Base-by-base conservation (phyloP, 2,888 invertebrate species). In the Polymixis lichenea region DNA sequence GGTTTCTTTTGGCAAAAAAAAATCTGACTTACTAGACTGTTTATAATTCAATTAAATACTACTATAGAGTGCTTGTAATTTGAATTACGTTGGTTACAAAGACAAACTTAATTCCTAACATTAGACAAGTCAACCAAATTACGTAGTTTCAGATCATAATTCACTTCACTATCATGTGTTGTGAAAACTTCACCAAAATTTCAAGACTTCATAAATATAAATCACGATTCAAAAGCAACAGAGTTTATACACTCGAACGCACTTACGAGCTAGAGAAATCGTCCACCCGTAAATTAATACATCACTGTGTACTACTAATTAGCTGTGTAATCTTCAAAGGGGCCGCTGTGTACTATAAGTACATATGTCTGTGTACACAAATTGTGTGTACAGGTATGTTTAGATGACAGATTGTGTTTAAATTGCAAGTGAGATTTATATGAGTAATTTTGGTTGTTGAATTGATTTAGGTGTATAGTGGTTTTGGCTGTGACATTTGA, bases 221-320 rank as follows among this genome's bases (percentile, higher is more conserved):
- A 75, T 77, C 74, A 78, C 11, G 55, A 78, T 75, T 65, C 72
- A 72, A 70, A 78, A 83, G 74, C 78, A 80, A 70, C 67, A 77
- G 86, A 84, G 87, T 84, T 79, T 88, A 87, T 86, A 77, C 91
- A 91, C 90, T 89, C 86, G 91, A 91, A 89, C 90, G 91, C 92
- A 91, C 91, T 89, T 83, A 88, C 87, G 85, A 89, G 87, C 88
- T 87, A 82, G 87, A 88, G 87, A 84, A 91, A 82, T 87, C 90
- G 88, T 79, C 90, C 86, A 87, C 83, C 89, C 90, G 90, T 93
- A 79, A 90, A 87, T 90, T 90, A 93, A 92, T 92, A 92, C 87
- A 86, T 90, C 89, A 91, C 90, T 89, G 88, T 90, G 88, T 89
- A 90, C 89, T 92, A 93, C 90, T 92, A 93, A 93, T 93, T 93